These are phyloP conservation scores for Epinephelus coioides DNA, from an alignment of 2,797 vertebrate genomes.

Conservation along the genomic window DNA sequence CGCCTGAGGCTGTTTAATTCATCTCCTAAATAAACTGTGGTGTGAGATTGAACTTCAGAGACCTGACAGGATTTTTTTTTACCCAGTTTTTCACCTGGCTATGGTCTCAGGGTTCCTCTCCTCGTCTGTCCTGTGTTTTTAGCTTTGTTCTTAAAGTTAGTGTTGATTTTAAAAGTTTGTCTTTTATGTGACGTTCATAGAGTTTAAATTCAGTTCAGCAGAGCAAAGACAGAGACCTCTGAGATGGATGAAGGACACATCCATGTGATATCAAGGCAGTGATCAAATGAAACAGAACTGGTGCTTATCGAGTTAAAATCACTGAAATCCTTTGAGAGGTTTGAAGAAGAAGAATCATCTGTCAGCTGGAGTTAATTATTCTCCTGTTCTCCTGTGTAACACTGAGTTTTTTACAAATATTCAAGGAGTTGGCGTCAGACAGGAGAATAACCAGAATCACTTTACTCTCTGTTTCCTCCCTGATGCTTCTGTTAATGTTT, in stretches of 20 bases:
- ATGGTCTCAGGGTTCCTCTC: slow-evolving; percentile 32
- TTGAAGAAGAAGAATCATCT: background rate
- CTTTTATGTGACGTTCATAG: slow-evolving; percentile 31
- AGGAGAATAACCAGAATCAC: background rate
- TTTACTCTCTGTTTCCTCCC: background rate
- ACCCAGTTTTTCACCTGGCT: slow-evolving; percentile 22
- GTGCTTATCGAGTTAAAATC: background rate
- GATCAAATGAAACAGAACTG: slow-evolving; percentile 32
- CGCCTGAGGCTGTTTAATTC: slow-evolving; percentile 8
- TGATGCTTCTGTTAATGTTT: background rate
- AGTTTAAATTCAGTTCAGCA: slow-evolving; percentile 31
- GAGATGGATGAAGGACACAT: background rate
- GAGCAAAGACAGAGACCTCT: slow-evolving; percentile 8
- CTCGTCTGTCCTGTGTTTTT: background rate
- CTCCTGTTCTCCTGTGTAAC: background rate
- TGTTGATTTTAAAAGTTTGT: slow-evolving; percentile 6
- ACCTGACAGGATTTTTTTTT: slow-evolving; percentile 25
- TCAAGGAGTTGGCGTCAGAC: background rate
- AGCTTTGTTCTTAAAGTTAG: background rate
- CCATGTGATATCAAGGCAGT: slow-evolving; percentile 19
- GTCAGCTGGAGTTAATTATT: slow-evolving; percentile 3
- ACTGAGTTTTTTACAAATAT: background rate
- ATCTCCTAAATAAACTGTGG: slow-evolving; percentile 14
- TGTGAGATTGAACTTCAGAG: slow-evolving; percentile 4
- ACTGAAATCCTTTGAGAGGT: slow-evolving; percentile 17